Percentiles rank a stretch among this genome's conserved stretches.
Evolutionary conservation across 2,888 invertebrate species (phyloP).

Genomic region (Beris chalybata): DNA sequence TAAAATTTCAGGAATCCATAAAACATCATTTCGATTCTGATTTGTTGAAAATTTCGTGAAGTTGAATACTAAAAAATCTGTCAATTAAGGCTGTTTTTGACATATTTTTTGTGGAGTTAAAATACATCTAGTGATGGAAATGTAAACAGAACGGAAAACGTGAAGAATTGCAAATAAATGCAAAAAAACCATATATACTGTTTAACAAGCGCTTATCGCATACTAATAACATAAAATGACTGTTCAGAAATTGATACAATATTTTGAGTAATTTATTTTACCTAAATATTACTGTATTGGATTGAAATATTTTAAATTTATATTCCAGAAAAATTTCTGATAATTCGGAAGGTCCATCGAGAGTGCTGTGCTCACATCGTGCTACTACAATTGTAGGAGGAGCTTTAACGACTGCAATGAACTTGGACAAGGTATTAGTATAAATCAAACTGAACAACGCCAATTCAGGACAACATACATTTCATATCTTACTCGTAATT

Average conservation of each 20-base stretch:
- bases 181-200: no score
- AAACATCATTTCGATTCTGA: no score
- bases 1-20: no score
- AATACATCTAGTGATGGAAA: no score
- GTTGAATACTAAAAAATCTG: no score
- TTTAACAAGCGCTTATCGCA: no score
- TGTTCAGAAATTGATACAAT: constrained; percentile 23
- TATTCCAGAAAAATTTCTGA: constrained; percentile 20
- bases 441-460: neutral
- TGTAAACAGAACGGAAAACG: no score
- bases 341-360: constrained; percentile 12
- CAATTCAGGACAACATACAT: neutral
- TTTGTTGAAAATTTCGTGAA: no score
- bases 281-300: neutral
- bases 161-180: no score
- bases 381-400: constrained; percentile 10
- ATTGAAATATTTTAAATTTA: neutral
- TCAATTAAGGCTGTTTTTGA: no score
- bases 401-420: constrained; percentile 21
- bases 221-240: constrained; percentile 16
- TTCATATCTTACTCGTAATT: neutral
- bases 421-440: constrained; percentile 12
- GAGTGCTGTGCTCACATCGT: neutral
- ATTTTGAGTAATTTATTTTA: constrained; percentile 24
- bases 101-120: no score